Percentiles rank a stretch among this genome's conserved stretches.
Conservation (phyloP, 2,888 invertebrate genomes). For the Cataglyphis livida region DNA sequence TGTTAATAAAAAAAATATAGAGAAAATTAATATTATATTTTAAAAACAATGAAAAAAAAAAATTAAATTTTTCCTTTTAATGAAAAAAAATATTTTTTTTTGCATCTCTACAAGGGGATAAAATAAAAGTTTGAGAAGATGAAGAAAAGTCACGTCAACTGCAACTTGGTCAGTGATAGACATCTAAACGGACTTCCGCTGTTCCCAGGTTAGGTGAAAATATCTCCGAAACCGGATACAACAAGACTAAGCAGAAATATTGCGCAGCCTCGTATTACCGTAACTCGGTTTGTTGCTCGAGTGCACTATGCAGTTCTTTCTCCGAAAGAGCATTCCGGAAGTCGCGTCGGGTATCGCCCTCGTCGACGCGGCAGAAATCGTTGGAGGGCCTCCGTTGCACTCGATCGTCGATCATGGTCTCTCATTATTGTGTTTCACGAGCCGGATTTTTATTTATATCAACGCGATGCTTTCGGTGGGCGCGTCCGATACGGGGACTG, state of each 20-base stretch:
- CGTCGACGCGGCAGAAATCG: background rate
- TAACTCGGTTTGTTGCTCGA: background rate
- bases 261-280: constrained; percentile 24
- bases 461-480: background rate
- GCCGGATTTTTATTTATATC: constrained; percentile 62
- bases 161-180: background rate
- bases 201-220: background rate
- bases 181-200: constrained; percentile 15
- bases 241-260: constrained; percentile 14
- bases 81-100: no score
- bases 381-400: background rate
- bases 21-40: no score
- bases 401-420: constrained; percentile 57
- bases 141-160: background rate
- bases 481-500: background rate
- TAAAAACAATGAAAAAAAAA: no score
- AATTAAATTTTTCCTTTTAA: no score
- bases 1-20: no score
- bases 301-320: background rate
- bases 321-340: constrained; percentile 35
- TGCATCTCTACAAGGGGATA: background rate
- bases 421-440: constrained; percentile 63
- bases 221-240: constrained; percentile 17
- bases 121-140: background rate
- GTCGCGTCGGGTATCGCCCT: constrained; percentile 34